These are phyloP conservation scores for Trichonephila inaurata DNA, from an alignment of 1,140 invertebrate species.

Conservation along the genomic window DNA sequence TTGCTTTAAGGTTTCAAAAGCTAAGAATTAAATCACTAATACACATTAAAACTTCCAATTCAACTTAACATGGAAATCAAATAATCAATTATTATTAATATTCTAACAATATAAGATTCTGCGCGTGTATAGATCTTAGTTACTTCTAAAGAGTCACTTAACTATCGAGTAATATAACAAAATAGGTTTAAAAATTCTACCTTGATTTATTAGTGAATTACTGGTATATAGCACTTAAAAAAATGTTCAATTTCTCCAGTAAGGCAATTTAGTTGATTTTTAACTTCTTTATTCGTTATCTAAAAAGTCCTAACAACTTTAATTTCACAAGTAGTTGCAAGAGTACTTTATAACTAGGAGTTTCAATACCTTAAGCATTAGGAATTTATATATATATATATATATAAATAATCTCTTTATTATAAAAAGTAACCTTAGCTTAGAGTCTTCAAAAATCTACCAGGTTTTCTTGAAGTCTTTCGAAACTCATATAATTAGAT, in stretches of 20 bases:
- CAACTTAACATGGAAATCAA: neutral
- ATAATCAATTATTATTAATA: neutral
- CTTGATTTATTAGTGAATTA: neutral
- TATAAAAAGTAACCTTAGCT: too few relatives aligned
- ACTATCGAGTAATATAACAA: neutral
- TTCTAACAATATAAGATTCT: neutral
- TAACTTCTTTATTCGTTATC: neutral
- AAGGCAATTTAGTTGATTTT: neutral
- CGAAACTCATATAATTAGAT: too few relatives aligned
- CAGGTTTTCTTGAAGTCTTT: too few relatives aligned
- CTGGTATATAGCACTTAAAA: neutral
- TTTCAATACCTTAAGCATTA: neutral
- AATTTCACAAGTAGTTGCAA: neutral
- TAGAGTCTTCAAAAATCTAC: too few relatives aligned
- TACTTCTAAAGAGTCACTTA: neutral
- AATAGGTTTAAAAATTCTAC: neutral
- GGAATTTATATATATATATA: neutral
- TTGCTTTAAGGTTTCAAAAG: too few relatives aligned
- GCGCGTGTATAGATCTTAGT: neutral
- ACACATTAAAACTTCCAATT: too few relatives aligned
- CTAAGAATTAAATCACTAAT: too few relatives aligned
- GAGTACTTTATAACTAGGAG: neutral
- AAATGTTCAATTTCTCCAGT: neutral
- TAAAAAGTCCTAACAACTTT: neutral
- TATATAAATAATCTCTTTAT: neutral